phyloP scores from a whole-genome alignment of 2,113 vertebrate species.

The Zosterops japonicus region DNA sequence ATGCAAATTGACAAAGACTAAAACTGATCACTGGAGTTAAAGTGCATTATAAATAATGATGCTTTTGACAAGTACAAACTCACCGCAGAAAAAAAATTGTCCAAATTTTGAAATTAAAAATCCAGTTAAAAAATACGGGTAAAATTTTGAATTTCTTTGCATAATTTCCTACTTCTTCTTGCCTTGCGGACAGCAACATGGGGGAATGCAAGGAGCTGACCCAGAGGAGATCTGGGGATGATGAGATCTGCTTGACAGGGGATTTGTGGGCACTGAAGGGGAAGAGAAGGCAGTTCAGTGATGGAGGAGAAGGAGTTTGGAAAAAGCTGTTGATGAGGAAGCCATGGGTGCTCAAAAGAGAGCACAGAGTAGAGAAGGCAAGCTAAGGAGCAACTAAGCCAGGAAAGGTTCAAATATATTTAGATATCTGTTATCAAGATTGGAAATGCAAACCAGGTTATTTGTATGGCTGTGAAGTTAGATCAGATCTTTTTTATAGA shows the following conservation, averaged over 20 bases:
- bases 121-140: not conserved
- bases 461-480: not conserved
- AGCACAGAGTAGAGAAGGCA: not conserved
- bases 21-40: not conserved
- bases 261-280: not conserved
- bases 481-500: not conserved
- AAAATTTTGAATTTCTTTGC: not conserved
- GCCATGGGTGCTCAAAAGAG: not conserved
- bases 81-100: not conserved
- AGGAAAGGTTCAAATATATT: not conserved
- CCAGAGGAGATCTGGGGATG: not conserved
- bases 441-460: not conserved
- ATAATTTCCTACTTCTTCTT: not conserved
- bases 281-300: not conserved
- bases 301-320: not conserved
- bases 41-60: not conserved
- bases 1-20: not conserved
- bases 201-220: not conserved
- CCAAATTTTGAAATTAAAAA: not conserved
- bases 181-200: not conserved
- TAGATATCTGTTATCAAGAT: not conserved
- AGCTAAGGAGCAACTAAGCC: not conserved
- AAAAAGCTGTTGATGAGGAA: not conserved
- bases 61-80: not conserved
- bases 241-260: not conserved